Base-by-base conservation (phyloP, 2,113 vertebrate species). In the Puntigrus tetrazona region DNA sequence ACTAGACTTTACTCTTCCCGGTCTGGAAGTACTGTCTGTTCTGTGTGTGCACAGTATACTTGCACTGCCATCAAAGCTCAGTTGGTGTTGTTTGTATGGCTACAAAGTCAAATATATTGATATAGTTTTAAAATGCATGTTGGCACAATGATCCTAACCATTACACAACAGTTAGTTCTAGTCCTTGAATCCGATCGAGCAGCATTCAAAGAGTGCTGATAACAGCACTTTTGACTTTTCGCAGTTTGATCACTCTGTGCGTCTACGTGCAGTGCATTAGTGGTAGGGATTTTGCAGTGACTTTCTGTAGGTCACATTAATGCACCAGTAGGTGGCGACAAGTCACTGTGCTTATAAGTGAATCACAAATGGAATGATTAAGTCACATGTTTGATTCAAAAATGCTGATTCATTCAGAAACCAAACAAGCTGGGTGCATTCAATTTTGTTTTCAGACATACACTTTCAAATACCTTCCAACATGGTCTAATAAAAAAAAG, bases 1-100 rank as follows among this genome's bases (percentile, higher is more conserved):
- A 83, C 75, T 67, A 67, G 86, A 38, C 45, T 69, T 70, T 18
- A 80, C 59, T 79, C 36, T 38, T 31, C 25, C 22, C 11, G 1
- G 22, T n/a, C 11, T 70, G 45, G 63, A 70, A 81, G 65, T 70
- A 70, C 61, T 81, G 63, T 52, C 22, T 27, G 6, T 16, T 36
- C 18, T 10, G 25, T 80, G 78, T 65, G 36, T 65, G 22, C 57
- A 67, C 36, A 80, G n/a, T 78, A n/a, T n/a, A 11, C 75, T 55
- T 1, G 9, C 18, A 29, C 27, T 77, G 45, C 16, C 29, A 22
- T 65, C 45, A 41, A 80, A 65, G 38, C 59, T 80, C 25, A 63
- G 41, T 41, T 65, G 38, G 31, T 45, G 38, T 38, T 61, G 13
- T 78, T 38, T 61, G 31, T 78, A 59, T n/a, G 14, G 45, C 18